phyloP scores from a whole-genome alignment of 2,888 invertebrate genomes.

The Andrena minutula region DNA sequence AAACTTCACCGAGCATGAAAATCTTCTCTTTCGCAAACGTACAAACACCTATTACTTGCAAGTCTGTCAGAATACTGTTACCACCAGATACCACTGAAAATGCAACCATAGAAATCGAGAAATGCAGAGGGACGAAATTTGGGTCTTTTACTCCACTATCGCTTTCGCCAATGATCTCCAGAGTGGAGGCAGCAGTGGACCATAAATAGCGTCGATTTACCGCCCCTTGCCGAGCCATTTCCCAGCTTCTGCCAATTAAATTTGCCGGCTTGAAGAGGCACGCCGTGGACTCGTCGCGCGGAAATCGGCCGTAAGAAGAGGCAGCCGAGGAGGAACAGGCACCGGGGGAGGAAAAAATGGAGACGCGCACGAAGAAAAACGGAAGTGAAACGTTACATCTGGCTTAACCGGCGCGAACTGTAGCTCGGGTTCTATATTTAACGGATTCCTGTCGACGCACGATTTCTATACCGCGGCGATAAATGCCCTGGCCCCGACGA shows the following conservation, averaged over 20 bases:
- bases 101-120: too few relatives aligned
- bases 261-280: constrained; percentile 37
- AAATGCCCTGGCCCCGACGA: constrained; percentile 67
- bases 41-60: too few relatives aligned
- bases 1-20: too few relatives aligned
- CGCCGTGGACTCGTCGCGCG: constrained; percentile 22
- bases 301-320: constrained; percentile 55
- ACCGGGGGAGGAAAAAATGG: constrained; percentile 31
- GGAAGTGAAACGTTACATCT: constrained; percentile 83
- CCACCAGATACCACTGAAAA: too few relatives aligned
- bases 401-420: constrained; percentile 78
- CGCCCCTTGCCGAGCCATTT: constrained; percentile 41
- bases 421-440: constrained; percentile 76
- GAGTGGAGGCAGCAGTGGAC: neutral
- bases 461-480: constrained; percentile 70
- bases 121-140: too few relatives aligned
- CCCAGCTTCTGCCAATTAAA: constrained; percentile 65
- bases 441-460: constrained; percentile 73
- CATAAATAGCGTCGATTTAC: constrained; percentile 63
- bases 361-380: constrained; percentile 73
- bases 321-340: neutral
- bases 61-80: too few relatives aligned
- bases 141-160: neutral
- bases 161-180: constrained; percentile 41
- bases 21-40: too few relatives aligned